Evolutionary conservation across 2,888 invertebrate species (phyloP), one percentile per base, ranked within the genome.

Genomic region (Lasioglossum leucozonium): DNA sequence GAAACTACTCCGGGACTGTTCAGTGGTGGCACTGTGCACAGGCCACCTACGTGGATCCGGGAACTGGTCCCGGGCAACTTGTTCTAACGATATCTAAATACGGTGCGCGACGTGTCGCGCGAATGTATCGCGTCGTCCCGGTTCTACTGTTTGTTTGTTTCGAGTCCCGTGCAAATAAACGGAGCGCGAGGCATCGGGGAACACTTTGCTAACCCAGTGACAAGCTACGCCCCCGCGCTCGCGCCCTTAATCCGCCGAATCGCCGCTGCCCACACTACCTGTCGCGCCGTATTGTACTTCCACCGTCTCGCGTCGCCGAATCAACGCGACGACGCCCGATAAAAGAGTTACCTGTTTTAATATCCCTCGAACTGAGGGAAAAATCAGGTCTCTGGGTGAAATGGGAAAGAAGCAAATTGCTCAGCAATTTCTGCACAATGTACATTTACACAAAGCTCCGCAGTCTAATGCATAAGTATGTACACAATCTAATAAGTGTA

Each of bases 41-140:
- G 51, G 62, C 89, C 89, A 88, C 89, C 89, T 90, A 88, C 89
- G 84, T 84, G 69, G 90, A 82, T 71, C 73, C 65, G 44, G 30
- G 82, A 86, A 86, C 87, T 82, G 79, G 87, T 82, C 55, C 62
- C 62, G 30, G 40, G 72, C 82, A 80, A 82, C 87, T 87, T 86
- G 82, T 87, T 76, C 87, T 72, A 79, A 82, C 87, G 82, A 82
- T 87, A 80, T 79, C 87, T 86, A 86, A 86, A 86, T 86, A 86
- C 82, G 82, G 79, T 30, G 74, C 30, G 72, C 51, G 26, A 51
- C 77, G 85, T 67, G 84, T 77, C 73, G 72, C 85, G 74, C 77
- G 69, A 73, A 83, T 16, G 72, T 65, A 77, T 82, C 86, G 86
- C 47, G 40, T 72, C 44, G 18, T 44, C 30, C 47, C 47, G 13